Evolutionary conservation across 2,797 vertebrate genomes (phyloP).

Genomic region (Alauda arvensis): DNA sequence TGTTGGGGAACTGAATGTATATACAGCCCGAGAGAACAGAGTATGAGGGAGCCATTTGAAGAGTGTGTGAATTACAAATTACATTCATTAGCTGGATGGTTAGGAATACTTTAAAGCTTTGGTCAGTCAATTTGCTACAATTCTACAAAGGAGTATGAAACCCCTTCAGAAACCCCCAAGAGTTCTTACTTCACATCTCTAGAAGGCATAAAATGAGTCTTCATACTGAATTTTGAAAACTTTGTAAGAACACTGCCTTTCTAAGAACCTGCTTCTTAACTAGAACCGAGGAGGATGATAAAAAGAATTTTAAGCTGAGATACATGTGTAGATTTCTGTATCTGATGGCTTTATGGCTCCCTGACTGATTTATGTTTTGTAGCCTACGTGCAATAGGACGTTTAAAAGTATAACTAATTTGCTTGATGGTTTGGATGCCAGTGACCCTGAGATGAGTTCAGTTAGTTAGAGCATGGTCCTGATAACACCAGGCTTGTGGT

Average conservation of each 20-base stretch:
- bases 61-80: not conserved
- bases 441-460: not conserved
- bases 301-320: not conserved
- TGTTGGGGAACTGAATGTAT: not conserved
- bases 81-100: accelerated
- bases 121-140: not conserved
- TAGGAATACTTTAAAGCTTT: not conserved
- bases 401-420: not conserved
- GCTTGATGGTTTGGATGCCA: not conserved
- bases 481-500: not conserved
- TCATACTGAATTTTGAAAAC: not conserved
- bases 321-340: not conserved
- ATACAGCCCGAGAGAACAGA: not conserved
- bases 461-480: not conserved
- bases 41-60: not conserved
- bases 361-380: not conserved
- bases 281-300: not conserved
- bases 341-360: not conserved
- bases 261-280: not conserved
- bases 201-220: not conserved
- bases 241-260: not conserved
- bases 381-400: not conserved
- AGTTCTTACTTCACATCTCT: not conserved
- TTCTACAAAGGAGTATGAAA: not conserved
- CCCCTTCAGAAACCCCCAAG: not conserved